Evolutionary conservation across 2,888 invertebrate genomes (phyloP).

Genomic region (Dorcus parallelipipedus): DNA sequence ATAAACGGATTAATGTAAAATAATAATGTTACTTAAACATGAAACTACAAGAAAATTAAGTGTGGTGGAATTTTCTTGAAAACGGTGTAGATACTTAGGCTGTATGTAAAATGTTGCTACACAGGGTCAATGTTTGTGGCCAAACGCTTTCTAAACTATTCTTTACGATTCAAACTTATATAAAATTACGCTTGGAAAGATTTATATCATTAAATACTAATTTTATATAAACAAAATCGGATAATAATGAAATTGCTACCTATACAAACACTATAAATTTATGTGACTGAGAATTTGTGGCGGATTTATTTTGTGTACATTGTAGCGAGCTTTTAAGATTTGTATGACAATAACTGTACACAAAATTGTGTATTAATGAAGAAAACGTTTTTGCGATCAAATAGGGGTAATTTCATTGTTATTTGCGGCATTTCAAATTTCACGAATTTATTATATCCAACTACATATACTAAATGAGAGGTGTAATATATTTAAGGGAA

Average conservation of each 20-base stretch:
- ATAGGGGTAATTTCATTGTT: neutral
- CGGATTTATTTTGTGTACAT: no score
- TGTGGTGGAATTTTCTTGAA: neutral
- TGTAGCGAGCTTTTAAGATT: no score
- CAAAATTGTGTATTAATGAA: no score
- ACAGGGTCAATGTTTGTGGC: conserved; percentile 17
- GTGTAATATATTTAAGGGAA: conserved; percentile 5
- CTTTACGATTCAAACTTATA: neutral
- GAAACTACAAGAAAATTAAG: neutral
- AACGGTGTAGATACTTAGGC: neutral
- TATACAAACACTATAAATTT: no score
- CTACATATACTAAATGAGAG: neutral
- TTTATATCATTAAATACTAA: no score
- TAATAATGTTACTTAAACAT: no score
- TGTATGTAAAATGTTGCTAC: conserved; percentile 5
- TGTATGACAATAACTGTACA: no score
- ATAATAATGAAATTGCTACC: no score
- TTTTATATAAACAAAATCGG: no score
- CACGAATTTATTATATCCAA: conserved; percentile 9
- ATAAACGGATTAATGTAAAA: neutral
- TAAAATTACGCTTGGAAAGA: neutral
- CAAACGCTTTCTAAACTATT: conserved; percentile 8
- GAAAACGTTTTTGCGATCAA: no score
- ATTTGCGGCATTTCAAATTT: neutral
- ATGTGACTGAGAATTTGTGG: no score